phyloP scores from a whole-genome alignment of 2,113 vertebrate genomes.

The Alethe diademata region DNA sequence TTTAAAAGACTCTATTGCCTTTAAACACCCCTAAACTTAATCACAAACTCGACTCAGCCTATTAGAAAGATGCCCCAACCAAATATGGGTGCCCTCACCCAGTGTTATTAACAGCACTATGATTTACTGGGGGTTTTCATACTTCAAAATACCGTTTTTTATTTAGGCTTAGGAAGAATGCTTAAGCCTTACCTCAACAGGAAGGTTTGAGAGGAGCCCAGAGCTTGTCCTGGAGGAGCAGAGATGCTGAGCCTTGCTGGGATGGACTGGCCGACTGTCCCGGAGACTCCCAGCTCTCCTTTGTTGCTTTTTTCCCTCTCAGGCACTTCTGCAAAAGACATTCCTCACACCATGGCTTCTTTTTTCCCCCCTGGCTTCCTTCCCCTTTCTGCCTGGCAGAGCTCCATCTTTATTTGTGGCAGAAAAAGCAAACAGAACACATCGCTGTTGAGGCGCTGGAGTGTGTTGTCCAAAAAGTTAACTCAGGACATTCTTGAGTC shows the following conservation, averaged over 20 bases:
- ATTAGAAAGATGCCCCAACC: background rate
- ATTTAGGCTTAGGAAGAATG: background rate
- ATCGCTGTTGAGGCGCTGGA: background rate
- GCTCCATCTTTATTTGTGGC: constrained; percentile 3
- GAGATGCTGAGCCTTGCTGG: background rate
- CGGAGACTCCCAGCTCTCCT: background rate
- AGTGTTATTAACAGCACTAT: accelerated
- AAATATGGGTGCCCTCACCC: background rate
- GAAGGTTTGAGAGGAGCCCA: background rate
- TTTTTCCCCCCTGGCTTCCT: background rate
- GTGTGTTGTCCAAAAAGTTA: background rate
- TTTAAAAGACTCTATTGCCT: background rate
- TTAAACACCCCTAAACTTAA: background rate
- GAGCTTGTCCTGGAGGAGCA: background rate
- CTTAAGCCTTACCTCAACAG: background rate
- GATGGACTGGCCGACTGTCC: background rate
- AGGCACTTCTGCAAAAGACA: background rate
- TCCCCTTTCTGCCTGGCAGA: background rate
- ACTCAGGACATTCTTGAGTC: constrained; percentile 12
- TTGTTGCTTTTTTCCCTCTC: background rate
- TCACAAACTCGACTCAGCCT: background rate
- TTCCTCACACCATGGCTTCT: background rate
- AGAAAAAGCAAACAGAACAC: background rate
- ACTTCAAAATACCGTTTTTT: background rate
- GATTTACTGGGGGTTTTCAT: background rate